Evolutionary conservation across 2,888 invertebrate species (phyloP).

Genomic region (Mesochorus sp.): DNA sequence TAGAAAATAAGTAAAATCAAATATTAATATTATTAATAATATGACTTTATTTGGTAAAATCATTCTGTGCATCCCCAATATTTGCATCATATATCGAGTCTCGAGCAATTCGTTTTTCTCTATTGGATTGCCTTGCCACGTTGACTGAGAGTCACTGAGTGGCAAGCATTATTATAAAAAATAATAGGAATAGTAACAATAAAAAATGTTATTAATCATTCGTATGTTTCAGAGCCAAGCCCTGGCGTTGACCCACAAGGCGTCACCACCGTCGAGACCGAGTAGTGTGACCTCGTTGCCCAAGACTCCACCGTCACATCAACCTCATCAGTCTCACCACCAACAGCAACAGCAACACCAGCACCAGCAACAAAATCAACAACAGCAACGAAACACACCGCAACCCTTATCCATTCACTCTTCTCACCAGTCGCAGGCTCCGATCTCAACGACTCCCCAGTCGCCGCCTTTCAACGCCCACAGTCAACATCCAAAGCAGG

Average conservation of each 20-base stretch:
- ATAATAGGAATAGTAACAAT: constrained; percentile 1
- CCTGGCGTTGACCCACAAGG: constrained; percentile 85
- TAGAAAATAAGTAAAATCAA: no score
- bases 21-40: no score
- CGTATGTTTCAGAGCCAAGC: constrained; percentile 85
- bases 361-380: constrained; percentile 78
- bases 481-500: constrained; percentile 79
- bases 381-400: constrained; percentile 68
- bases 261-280: constrained; percentile 82
- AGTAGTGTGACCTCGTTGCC: constrained; percentile 79
- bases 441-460: constrained; percentile 83
- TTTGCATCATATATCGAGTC: no score
- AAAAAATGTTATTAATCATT: background rate
- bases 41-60: no score
- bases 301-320: constrained; percentile 78
- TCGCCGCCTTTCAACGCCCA: constrained; percentile 76
- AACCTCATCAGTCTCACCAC: constrained; percentile 75
- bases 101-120: constrained; percentile 7
- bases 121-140: background rate
- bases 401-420: constrained; percentile 77
- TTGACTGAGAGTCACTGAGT: background rate
- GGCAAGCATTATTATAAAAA: background rate
- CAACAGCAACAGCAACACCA: constrained; percentile 72
- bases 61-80: no score
- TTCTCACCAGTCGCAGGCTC: constrained; percentile 80